A percentile compares a stretch with the other conserved stretches of the same genome.
Conservation (phyloP, 1,140 invertebrate genomes). For the Portunus trituberculatus region DNA sequence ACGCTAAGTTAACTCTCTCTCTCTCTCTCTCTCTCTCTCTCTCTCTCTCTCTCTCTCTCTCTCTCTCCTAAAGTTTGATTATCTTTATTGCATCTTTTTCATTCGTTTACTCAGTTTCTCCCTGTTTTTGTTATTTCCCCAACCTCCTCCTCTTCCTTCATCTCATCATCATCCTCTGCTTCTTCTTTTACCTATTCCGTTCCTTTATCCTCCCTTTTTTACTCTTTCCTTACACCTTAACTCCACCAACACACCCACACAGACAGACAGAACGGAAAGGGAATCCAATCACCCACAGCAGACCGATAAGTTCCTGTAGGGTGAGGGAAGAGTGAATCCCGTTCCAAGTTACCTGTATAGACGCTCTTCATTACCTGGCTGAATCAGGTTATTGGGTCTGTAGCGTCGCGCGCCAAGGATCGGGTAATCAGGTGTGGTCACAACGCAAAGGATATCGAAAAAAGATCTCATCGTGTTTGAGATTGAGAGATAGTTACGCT, state of each 20-base stretch:
- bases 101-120: no score
- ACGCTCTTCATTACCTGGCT: neutral
- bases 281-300: neutral
- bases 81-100: no score
- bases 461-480: neutral
- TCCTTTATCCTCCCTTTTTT: neutral
- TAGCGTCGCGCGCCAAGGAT: neutral
- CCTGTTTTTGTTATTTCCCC: no score
- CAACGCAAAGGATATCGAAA: neutral
- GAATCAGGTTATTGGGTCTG: neutral
- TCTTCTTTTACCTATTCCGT: no score
- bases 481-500: neutral
- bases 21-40: no score
- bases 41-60: no score
- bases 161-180: no score
- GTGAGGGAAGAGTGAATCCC: neutral
- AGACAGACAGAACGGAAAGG: neutral
- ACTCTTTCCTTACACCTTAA: neutral
- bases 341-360: neutral
- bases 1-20: no score
- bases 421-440: neutral
- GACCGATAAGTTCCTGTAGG: neutral
- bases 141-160: no score
- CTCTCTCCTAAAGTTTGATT: no score
- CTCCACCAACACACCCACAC: neutral